phyloP scores from a whole-genome alignment of 2,113 vertebrate species.

The Nothoprocta pentlandii region DNA sequence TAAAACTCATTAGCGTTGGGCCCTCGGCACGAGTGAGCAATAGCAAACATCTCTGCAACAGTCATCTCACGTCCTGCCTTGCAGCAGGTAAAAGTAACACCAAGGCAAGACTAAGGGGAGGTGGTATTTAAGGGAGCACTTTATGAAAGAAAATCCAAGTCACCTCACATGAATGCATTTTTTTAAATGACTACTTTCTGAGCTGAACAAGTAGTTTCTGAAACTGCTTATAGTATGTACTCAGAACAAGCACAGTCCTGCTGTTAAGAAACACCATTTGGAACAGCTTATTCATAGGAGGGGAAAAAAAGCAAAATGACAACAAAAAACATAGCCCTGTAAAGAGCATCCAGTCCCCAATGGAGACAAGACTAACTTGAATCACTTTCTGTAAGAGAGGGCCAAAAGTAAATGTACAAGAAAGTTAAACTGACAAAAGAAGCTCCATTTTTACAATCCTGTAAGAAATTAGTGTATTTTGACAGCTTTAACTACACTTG shows the following conservation, averaged over 20 bases:
- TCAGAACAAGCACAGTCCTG: neutral
- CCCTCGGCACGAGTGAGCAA: neutral
- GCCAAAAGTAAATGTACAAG: neutral
- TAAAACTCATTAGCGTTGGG: neutral
- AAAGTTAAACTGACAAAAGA: neutral
- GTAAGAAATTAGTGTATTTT: neutral
- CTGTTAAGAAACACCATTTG: neutral
- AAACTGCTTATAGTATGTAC: neutral
- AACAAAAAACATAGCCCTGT: neutral
- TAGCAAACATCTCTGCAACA: neutral
- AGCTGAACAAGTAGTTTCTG: neutral
- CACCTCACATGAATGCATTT: neutral
- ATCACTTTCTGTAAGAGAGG: neutral
- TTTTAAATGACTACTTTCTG: neutral
- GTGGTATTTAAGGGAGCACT: neutral
- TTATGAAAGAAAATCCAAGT: neutral
- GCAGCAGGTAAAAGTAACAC: neutral
- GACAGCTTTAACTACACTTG: neutral
- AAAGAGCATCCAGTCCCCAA: no score
- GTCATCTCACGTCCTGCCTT: neutral
- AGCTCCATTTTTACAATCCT: neutral
- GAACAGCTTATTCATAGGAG: neutral
- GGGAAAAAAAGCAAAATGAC: neutral
- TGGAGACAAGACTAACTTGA: neutral
- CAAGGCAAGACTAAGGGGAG: neutral